Base-by-base conservation (phyloP, 2,113 vertebrate genomes). In the Symphodus melops region DNA sequence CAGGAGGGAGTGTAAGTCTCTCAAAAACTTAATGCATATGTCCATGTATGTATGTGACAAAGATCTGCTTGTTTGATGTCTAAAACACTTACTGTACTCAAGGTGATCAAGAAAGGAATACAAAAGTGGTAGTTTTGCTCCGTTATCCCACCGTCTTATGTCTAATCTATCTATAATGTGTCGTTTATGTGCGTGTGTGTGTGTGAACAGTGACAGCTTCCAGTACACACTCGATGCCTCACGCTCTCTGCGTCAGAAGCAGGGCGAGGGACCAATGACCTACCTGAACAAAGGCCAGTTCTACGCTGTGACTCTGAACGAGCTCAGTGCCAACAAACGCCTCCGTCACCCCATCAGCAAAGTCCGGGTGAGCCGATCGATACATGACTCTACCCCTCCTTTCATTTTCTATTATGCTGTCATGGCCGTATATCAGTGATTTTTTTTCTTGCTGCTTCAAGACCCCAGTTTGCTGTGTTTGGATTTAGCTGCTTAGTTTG, bases 271-370 rank as follows among this genome's bases (percentile, higher is more conserved):
- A 1, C 98, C 98, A 1, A 99, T 99, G 97, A 98, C 97, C 21
- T 99, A 99, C 86, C 83, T 99, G 93, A 99, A 99, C 94, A 98
- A 99, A 87, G 98, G 98, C 72, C 98, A 99, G 88, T 99, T 99
- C 91, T 99, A 99, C 0, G 96, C 97, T n/a, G 95, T 99, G 81
- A 98, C 96, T 0, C 93, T 99, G 73, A 97, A 95, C 0, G 97
- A 99, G 93, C 96, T 96, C 0, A 96, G 97, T 1, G 92, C 96
- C 91, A 97, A 96, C 93, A 99, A 99, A 68, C 96, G 97, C 83
- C 97, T 98, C 84, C 95, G 97, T 59, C 97, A 99, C 69, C 97
- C 97, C 16, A 98, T 98, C 95, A 99, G 96, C 94, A 99, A 98
- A 99, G 97, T 99, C 88, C 93, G 98, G 96, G 98, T 99, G 95